Evolutionary conservation across 2,888 invertebrate genomes (phyloP).

Genomic region (Steinernema carpocapsae): DNA sequence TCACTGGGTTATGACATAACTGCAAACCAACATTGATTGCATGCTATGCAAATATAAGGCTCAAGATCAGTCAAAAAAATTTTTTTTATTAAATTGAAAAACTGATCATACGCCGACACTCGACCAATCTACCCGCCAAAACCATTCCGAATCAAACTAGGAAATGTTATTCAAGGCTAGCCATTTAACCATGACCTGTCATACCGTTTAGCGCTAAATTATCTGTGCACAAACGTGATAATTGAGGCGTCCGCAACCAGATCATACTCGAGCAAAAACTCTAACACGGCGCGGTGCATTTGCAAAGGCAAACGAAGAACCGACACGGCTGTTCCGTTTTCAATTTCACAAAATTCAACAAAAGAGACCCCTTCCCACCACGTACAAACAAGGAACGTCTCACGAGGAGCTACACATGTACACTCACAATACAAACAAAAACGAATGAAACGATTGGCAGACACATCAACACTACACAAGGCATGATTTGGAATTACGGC

Average conservation of each 20-base stretch:
- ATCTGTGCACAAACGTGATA: not conserved
- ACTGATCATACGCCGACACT: too few species aligned
- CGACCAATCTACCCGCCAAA: too few species aligned
- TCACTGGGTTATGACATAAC: too few species aligned
- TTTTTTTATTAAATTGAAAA: too few species aligned
- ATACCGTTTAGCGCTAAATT: not conserved
- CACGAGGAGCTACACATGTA: not conserved
- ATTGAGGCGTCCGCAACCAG: not conserved
- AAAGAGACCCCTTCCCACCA: not conserved
- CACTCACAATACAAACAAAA: constrained; percentile 24
- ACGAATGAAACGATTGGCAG: not conserved
- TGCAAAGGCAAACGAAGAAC: not conserved
- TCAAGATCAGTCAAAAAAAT: too few species aligned
- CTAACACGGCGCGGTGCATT: not conserved
- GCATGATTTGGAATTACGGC: not conserved
- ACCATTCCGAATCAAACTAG: too few species aligned
- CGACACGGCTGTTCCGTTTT: constrained; percentile 18
- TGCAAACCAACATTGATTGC: too few species aligned
- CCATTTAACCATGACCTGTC: constrained; percentile 1
- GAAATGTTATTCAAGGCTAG: not conserved
- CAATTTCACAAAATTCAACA: constrained; percentile 18
- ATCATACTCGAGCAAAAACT: too few species aligned
- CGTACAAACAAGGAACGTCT: constrained; percentile 20
- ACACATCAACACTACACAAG: not conserved
- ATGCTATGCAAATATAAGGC: too few species aligned